phyloP scores from a whole-genome alignment of 2,888 invertebrate genomes.

The Drosophila bunnanda region DNA sequence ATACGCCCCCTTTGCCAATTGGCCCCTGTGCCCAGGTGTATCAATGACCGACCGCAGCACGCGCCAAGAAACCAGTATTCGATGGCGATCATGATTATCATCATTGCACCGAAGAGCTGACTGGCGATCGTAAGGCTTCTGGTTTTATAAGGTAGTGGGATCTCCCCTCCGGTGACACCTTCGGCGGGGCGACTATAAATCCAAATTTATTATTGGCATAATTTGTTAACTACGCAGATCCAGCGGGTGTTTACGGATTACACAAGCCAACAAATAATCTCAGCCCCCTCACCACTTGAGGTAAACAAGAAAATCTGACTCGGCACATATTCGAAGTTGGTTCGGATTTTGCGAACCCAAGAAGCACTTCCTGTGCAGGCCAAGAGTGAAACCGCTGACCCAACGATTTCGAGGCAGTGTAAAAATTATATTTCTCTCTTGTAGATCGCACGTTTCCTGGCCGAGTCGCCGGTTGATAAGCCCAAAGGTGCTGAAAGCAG shows the following conservation, averaged over 20 bases:
- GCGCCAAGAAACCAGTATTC: slow-evolving; percentile 50
- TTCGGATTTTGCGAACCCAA: slow-evolving; percentile 18
- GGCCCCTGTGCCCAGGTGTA: slow-evolving; percentile 28
- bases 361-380: slow-evolving; percentile 37
- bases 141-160: slow-evolving; percentile 46
- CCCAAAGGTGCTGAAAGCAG: slow-evolving; percentile 21
- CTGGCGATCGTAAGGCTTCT: slow-evolving; percentile 46
- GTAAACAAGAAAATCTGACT: slow-evolving; percentile 32
- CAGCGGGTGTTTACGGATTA: slow-evolving; percentile 40
- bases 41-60: slow-evolving; percentile 61
- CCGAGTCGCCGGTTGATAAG: slow-evolving; percentile 19
- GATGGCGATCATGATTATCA: slow-evolving; percentile 22
- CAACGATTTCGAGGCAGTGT: background rate
- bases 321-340: slow-evolving; percentile 15
- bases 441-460: slow-evolving; percentile 11
- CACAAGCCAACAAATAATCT: slow-evolving; percentile 46
- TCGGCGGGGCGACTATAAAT: slow-evolving; percentile 40
- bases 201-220: slow-evolving; percentile 60
- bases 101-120: background rate
- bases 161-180: slow-evolving; percentile 21
- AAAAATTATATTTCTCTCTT: background rate
- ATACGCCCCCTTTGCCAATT: slow-evolving; percentile 60
- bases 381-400: slow-evolving; percentile 10
- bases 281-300: slow-evolving; percentile 8
- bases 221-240: slow-evolving; percentile 52